phyloP scores from a whole-genome alignment of 2,113 vertebrate species.

The Sceloporus undulatus region DNA sequence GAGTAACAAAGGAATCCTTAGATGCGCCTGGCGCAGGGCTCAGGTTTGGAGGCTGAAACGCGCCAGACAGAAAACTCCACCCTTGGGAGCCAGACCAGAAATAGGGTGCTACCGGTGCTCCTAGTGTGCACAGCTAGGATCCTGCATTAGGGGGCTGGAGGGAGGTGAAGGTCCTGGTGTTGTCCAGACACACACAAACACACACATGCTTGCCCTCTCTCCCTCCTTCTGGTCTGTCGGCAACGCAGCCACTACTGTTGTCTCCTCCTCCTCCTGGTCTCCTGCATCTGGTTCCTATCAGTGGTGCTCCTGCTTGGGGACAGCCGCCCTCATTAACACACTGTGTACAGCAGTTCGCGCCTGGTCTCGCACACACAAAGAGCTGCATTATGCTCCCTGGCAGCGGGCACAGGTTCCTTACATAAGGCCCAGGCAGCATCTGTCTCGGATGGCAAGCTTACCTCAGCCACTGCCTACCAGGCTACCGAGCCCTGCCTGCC shows the following conservation, averaged over 20 bases:
- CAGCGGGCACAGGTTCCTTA: constrained; percentile 73
- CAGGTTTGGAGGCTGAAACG: constrained; percentile 5
- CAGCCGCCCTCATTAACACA: constrained; percentile 44
- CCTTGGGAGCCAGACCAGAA: not conserved
- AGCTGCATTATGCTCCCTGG: constrained; percentile 78
- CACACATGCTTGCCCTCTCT: not conserved
- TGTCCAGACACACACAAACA: not conserved
- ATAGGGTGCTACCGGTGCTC: not conserved
- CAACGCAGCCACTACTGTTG: not conserved
- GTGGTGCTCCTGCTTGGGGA: constrained; percentile 48
- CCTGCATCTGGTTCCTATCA: constrained; percentile 72
- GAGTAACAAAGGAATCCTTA: constrained; percentile 33
- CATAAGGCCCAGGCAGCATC: constrained; percentile 75
- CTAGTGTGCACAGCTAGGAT: not conserved
- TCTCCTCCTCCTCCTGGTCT: not conserved
- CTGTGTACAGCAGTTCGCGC: constrained; percentile 26
- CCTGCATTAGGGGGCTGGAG: not conserved
- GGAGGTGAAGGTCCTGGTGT: not conserved
- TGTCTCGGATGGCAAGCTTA: constrained; percentile 69
- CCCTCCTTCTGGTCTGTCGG: rapidly evolving
- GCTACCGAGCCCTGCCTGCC: not conserved
- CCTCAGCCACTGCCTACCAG: constrained; percentile 54
- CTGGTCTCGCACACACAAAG: constrained; percentile 69
- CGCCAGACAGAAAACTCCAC: not conserved
- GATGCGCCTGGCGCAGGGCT: constrained; percentile 40